A percentile compares a stretch with the other conserved stretches of the same genome.
These are phyloP conservation scores for Plodia interpunctella DNA, from an alignment of 1,140 invertebrate genomes.

Conservation along the genomic window DNA sequence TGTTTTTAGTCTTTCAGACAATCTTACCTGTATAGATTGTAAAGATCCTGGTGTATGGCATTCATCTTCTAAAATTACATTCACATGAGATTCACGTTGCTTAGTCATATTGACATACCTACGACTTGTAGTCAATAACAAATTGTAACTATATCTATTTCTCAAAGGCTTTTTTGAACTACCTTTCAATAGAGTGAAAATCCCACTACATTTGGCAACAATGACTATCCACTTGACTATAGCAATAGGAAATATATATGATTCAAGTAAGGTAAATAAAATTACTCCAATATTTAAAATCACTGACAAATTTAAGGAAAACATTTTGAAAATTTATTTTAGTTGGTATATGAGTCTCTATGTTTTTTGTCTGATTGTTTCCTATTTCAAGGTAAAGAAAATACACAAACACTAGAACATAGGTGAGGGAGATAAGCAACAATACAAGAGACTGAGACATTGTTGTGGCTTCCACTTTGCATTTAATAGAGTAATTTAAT, in stretches of 20 bases:
- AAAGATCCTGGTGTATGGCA: not conserved
- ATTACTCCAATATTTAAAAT: constrained; percentile 26
- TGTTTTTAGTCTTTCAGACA: no score
- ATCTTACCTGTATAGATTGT: constrained; percentile 9
- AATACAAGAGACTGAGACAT: no score
- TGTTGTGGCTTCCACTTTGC: not conserved
- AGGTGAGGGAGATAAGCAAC: no score
- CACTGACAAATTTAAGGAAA: constrained; percentile 12
- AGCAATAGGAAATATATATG: constrained; percentile 30
- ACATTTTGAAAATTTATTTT: constrained; percentile 4
- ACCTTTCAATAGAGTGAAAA: constrained; percentile 9
- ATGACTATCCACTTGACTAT: constrained; percentile 34
- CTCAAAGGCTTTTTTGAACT: constrained; percentile 2
- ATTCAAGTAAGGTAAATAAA: constrained; percentile 26
- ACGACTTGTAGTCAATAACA: constrained; percentile 18
- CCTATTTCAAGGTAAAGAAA: no score
- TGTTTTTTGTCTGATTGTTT: no score
- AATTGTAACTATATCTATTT: constrained; percentile 22
- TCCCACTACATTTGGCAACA: constrained; percentile 22
- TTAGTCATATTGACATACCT: not conserved
- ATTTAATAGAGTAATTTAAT: constrained; percentile 10
- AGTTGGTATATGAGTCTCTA: no score
- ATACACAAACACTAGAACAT: no score
- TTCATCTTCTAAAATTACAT: constrained; percentile 23
- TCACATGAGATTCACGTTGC: constrained; percentile 23